Conservation (phyloP, 2,113 vertebrate genomes). For the Myotis lucifugus region DNA sequence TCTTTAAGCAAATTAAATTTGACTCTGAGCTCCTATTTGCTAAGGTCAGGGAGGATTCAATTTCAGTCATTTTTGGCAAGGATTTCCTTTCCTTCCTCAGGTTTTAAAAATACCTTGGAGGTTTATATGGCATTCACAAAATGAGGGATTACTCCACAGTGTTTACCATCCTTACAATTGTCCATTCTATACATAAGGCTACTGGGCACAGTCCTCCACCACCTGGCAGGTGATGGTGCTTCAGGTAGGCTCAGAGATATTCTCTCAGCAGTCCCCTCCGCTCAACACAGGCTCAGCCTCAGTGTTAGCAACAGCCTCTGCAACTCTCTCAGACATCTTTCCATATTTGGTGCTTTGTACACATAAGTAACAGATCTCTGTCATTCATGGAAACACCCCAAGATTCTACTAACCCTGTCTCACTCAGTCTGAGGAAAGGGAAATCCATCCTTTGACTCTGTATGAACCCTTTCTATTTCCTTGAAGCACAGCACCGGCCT, state of each 20-base stretch:
- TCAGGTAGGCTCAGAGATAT: not conserved
- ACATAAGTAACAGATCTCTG: not conserved
- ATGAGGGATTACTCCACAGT: not conserved
- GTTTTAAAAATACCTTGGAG: not conserved
- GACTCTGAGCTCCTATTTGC: not conserved
- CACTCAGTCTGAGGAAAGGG: not conserved
- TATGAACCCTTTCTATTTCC: not conserved
- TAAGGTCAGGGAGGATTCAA: not conserved
- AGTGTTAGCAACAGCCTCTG: not conserved
- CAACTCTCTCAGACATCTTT: not conserved
- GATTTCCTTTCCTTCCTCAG: constrained; percentile 6
- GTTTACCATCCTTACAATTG: not conserved
- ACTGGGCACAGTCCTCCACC: not conserved
- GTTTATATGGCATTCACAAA: not conserved
- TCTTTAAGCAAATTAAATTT: constrained; percentile 47
- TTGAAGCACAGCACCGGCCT: not conserved
- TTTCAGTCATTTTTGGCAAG: not conserved
- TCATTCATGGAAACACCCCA: not conserved
- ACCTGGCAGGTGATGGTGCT: not conserved
- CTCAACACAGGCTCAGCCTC: not conserved
- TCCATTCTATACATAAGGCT: not conserved
- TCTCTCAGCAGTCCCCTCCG: not conserved
- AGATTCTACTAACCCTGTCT: not conserved
- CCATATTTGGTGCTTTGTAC: not conserved
- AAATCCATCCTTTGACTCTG: not conserved